phyloP scores from a whole-genome alignment of 2,797 vertebrate genomes.

The Sciaenops ocellatus region DNA sequence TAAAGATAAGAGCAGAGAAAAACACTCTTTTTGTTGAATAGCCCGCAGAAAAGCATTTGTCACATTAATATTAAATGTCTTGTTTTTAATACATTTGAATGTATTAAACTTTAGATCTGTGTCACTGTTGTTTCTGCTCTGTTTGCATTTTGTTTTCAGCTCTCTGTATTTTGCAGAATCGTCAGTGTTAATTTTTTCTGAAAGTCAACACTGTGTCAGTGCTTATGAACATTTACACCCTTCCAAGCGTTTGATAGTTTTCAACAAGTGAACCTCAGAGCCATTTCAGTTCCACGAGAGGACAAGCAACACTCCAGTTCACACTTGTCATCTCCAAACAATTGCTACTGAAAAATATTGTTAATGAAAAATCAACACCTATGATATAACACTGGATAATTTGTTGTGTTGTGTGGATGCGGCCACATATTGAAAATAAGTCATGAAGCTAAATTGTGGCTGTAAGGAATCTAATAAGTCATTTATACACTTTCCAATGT shows the following conservation, averaged over 20 bases:
- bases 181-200: constrained; percentile 31
- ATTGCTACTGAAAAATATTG: constrained; percentile 38
- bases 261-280: constrained; percentile 44
- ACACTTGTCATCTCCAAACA: constrained; percentile 59
- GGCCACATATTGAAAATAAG: constrained; percentile 38
- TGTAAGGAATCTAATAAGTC: constrained; percentile 7
- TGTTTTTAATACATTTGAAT: no score
- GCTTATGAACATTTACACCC: constrained; percentile 52
- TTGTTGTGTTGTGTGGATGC: constrained; percentile 20
- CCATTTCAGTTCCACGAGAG: constrained; percentile 19
- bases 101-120: neutral
- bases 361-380: constrained; percentile 49
- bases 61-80: constrained; percentile 1
- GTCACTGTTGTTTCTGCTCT: neutral
- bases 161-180: constrained; percentile 22
- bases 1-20: neutral
- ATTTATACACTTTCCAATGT: neutral
- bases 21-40: neutral
- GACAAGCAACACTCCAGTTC: constrained; percentile 54
- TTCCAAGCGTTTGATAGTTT: constrained; percentile 40
- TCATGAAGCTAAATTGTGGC: constrained; percentile 19
- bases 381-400: constrained; percentile 38
- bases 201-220: constrained; percentile 46
- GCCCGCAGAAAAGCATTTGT: neutral
- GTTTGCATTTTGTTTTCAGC: neutral